These are phyloP conservation scores for Epinotia bilunana DNA, from an alignment of 2,888 invertebrate genomes.

Conservation along the genomic window DNA sequence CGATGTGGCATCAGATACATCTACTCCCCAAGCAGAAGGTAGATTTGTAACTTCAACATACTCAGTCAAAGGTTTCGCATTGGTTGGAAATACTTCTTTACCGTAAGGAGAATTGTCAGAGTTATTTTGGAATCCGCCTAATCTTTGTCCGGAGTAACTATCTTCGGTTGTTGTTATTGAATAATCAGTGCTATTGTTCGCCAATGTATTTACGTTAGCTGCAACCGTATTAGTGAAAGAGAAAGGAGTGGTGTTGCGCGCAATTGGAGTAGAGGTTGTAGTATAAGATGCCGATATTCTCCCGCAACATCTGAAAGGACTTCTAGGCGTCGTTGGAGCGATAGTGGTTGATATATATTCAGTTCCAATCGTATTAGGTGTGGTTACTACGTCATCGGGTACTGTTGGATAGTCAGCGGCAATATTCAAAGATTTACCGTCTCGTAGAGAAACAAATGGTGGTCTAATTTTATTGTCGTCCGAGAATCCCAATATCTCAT, in stretches of 20 bases:
- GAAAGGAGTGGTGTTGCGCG: conserved; percentile 67
- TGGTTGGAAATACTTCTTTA: conserved; percentile 69
- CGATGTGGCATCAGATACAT: conserved; percentile 63
- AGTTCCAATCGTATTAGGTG: conserved; percentile 54
- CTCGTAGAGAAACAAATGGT: conserved; percentile 62
- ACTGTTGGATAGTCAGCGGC: conserved; percentile 59
- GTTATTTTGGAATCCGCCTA: conserved; percentile 79
- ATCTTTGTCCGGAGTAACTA: conserved; percentile 65
- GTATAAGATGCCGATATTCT: conserved; percentile 79
- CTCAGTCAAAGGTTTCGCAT: conserved; percentile 78
- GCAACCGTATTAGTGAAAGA: conserved; percentile 79
- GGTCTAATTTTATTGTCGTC: conserved; percentile 82
- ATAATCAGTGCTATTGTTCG: conserved; percentile 58
- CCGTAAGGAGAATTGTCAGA: conserved; percentile 78
- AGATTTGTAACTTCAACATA: conserved; percentile 76
- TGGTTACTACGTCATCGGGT: conserved; percentile 61
- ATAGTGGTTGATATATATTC: conserved; percentile 60
- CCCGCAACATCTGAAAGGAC: conserved; percentile 74
- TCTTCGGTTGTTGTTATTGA: conserved; percentile 62
- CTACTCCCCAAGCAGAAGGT: conserved; percentile 77
- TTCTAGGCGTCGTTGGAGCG: conserved; percentile 64
- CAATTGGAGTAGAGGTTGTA: conserved; percentile 64
- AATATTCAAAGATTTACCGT: conserved; percentile 75
- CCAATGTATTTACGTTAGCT: conserved; percentile 60
- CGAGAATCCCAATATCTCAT: conserved; percentile 91